Evolutionary conservation across 1,140 invertebrate genomes (phyloP), one percentile per base, ranked within the genome.

Genomic region (Aplysia californica): DNA sequence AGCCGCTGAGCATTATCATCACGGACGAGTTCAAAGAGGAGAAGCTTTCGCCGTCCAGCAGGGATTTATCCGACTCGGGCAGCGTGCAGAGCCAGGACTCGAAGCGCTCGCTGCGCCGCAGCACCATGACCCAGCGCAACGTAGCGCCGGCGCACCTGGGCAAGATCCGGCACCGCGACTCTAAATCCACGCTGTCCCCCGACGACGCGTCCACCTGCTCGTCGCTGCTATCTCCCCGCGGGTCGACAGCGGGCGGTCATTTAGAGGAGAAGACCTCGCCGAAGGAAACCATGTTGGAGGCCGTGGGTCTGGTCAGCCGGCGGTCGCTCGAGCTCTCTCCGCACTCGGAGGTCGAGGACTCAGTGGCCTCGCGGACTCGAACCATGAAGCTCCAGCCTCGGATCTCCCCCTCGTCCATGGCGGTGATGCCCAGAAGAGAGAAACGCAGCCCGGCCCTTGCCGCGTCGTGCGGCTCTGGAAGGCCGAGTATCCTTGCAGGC

Each of bases 271-370:
- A 72, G 23, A 59, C 75, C 23, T 79, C 78, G 10, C 78, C 78
- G 2, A 79, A 79, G 31, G 67, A 79, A 56, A 76, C 78, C 10
- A 72, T 79, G 78, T 64, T 79, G 59, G 78, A 71, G 29, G 78
- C 78, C 6, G 78, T 79, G 1, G 78, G 78, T 0, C 74, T 79
- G 10, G 69, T 79, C 10, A 79, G 78, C 69, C 5, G 72, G 33
- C 35, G 39, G 23, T 64, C 72, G 23, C 29, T 75, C 35, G 59
- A 75, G n/a, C 61, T 75, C 36, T 75, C 72, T 10, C 72, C 72
- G 33, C 31, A 75, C n/a, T 75, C 72, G 35, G 72, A 75, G 4
- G 10, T 35, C 10, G 72, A 66, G n/a, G 35, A 20, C 21, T 29
- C 56, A 36, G 59, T 29, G 1, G 39, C 21, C 4, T 5, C 20